A percentile compares a stretch with the other conserved stretches of the same genome.
Conservation (phyloP, 2,797 vertebrate species). For the Gadopsis marmoratus region DNA sequence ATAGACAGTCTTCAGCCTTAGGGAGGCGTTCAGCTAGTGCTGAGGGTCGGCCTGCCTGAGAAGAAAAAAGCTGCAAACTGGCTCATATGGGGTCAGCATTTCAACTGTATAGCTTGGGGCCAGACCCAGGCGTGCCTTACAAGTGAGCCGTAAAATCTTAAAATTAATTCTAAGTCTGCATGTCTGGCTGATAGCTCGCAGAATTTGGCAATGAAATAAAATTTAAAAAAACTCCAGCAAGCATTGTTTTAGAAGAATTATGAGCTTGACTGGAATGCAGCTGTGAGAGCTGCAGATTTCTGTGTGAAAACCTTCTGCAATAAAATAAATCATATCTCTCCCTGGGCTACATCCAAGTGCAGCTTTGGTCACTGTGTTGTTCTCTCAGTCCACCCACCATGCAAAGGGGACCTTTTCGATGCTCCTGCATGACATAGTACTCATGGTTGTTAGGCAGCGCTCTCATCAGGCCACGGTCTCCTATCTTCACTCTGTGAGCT, state of each 20-base stretch:
- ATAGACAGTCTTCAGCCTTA: slow-evolving; percentile 95
- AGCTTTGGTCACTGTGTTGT: neutral
- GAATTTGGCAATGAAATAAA: neutral
- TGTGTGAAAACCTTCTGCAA: slow-evolving; percentile 16
- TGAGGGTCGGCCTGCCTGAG: slow-evolving; percentile 82
- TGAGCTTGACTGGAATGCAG: neutral
- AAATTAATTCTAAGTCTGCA: neutral
- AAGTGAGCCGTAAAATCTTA: neutral
- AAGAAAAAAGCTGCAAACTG: neutral
- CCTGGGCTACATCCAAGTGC: neutral
- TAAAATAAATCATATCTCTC: slow-evolving; percentile 18
- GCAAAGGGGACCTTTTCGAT: slow-evolving; percentile 98
- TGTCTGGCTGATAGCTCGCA: neutral
- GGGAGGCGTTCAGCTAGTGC: slow-evolving; percentile 85
- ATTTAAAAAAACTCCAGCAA: too few relatives aligned
- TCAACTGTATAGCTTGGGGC: neutral
- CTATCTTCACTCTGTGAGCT: slow-evolving; percentile 94
- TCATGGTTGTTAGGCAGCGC: slow-evolving; percentile 96
- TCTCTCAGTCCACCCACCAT: slow-evolving; percentile 86
- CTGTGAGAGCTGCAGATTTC: neutral
- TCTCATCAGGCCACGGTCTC: slow-evolving; percentile 97
- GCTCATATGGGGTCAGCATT: neutral
- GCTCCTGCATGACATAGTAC: slow-evolving; percentile 99
- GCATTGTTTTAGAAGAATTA: too few relatives aligned
- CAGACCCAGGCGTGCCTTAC: too few relatives aligned